Conservation (phyloP, 2,797 vertebrate genomes). For the Mus caroli region DNA sequence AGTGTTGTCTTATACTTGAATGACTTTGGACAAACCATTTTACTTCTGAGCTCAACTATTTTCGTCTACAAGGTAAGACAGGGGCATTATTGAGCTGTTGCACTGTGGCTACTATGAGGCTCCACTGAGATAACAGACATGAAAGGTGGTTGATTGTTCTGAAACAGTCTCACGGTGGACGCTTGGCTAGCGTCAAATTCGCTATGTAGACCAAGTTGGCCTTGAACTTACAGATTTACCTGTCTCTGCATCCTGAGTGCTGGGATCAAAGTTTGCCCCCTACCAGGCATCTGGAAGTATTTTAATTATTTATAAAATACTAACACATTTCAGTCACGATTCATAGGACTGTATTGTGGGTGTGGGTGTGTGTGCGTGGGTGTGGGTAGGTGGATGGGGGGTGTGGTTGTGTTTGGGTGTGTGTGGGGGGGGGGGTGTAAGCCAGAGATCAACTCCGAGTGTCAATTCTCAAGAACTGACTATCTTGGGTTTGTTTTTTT, state of each 20-base stretch:
- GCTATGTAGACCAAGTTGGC: neutral
- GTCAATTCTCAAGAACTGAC: neutral
- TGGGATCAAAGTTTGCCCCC: neutral
- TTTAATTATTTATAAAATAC: slow-evolving; percentile 34
- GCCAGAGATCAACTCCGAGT: neutral
- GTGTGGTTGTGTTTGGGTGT: too few relatives aligned
- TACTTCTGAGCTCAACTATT: neutral
- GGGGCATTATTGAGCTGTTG: neutral
- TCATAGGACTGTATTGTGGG: neutral
- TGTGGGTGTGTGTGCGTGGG: neutral
- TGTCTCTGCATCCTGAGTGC: neutral
- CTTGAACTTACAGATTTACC: neutral
- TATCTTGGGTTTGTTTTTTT: neutral
- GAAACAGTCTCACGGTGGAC: neutral
- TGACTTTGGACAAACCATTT: slow-evolving; percentile 27
- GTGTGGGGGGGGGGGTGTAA: too few relatives aligned
- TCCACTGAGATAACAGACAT: neutral
- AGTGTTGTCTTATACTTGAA: neutral
- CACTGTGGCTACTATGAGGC: neutral
- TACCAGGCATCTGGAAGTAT: neutral
- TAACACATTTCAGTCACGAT: neutral
- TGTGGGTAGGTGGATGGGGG: too few relatives aligned
- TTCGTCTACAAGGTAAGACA: slow-evolving; percentile 8
- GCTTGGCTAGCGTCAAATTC: neutral
- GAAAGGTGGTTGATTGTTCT: neutral